Percentiles rank a stretch among this genome's conserved stretches.
phyloP scores from a whole-genome alignment of 2,113 vertebrate genomes.

The Myxocyprinus asiaticus region DNA sequence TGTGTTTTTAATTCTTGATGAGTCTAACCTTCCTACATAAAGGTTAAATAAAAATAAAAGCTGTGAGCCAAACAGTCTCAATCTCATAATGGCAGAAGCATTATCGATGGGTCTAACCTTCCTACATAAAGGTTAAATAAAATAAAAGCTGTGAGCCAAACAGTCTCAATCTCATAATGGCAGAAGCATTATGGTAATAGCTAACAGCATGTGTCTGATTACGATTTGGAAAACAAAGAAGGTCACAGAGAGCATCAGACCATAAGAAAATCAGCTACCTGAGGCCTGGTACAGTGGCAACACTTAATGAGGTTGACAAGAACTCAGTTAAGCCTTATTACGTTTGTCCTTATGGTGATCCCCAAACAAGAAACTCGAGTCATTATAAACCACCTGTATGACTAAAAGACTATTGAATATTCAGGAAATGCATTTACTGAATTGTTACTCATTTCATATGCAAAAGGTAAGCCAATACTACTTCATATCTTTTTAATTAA shows the following conservation, averaged over 20 bases:
- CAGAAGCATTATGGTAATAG: conserved; percentile 30
- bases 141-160: not conserved
- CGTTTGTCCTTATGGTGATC: conserved; percentile 8
- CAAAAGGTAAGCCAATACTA: too few relatives aligned
- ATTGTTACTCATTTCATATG: too few relatives aligned
- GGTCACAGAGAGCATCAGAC: conserved; percentile 17
- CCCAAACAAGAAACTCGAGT: not conserved
- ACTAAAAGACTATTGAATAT: too few relatives aligned
- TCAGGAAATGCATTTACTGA: too few relatives aligned
- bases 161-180: conserved; percentile 35
- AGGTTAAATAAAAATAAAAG: conserved; percentile 24
- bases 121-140: conserved; percentile 32
- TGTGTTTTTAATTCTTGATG: not conserved
- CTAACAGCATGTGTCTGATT: conserved; percentile 35
- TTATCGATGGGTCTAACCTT: not conserved
- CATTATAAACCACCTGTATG: not conserved
- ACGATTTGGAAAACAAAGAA: conserved; percentile 26
- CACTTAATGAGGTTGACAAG: not conserved
- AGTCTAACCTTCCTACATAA: conserved; percentile 17
- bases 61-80: not conserved
- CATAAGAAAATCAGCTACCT: conserved; percentile 4
- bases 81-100: conserved; percentile 28
- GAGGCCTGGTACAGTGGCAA: not conserved
- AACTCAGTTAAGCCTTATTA: not conserved
- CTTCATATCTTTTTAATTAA: too few relatives aligned